Conservation (phyloP, 2,888 invertebrate species). For the Agriopis leucophaearia region DNA sequence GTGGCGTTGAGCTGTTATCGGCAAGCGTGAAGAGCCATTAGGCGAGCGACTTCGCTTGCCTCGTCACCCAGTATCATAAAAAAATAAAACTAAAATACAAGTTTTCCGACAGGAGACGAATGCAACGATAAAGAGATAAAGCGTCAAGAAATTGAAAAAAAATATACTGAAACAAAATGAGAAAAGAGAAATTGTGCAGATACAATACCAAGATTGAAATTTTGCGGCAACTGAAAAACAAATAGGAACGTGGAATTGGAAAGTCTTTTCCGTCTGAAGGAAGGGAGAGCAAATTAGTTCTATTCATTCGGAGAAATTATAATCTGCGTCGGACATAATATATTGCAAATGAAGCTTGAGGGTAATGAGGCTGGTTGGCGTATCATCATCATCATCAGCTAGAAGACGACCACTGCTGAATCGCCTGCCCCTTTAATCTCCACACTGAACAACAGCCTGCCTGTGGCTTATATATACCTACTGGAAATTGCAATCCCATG, state of each 20-base stretch:
- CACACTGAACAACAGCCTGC: too few relatives aligned
- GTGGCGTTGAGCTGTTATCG: too few relatives aligned
- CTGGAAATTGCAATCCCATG: conserved; percentile 7
- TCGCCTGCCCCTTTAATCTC: too few relatives aligned
- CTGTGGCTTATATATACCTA: background rate
- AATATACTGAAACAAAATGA: conserved; percentile 28
- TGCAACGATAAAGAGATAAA: conserved; percentile 35
- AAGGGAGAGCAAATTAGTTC: conserved; percentile 59
- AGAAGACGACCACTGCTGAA: too few relatives aligned
- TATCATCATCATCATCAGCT: too few relatives aligned
- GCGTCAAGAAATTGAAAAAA: conserved; percentile 33
- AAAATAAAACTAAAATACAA: conserved; percentile 28
- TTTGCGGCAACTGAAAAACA: conserved; percentile 41
- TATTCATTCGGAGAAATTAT: conserved; percentile 58
- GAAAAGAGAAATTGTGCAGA: conserved; percentile 35
- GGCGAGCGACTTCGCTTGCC: too few relatives aligned
- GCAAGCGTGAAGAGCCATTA: too few relatives aligned
- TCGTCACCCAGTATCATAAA: too few relatives aligned
- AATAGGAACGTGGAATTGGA: conserved; percentile 46
- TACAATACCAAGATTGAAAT: conserved; percentile 40
- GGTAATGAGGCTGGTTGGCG: conserved; percentile 29
- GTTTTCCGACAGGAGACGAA: conserved; percentile 38
- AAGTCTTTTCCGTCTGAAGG: conserved; percentile 46
- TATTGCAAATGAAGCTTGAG: conserved; percentile 52
- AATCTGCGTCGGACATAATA: conserved; percentile 56